Conservation (phyloP, 23 tunicate species). For the Styela plicata region DNA sequence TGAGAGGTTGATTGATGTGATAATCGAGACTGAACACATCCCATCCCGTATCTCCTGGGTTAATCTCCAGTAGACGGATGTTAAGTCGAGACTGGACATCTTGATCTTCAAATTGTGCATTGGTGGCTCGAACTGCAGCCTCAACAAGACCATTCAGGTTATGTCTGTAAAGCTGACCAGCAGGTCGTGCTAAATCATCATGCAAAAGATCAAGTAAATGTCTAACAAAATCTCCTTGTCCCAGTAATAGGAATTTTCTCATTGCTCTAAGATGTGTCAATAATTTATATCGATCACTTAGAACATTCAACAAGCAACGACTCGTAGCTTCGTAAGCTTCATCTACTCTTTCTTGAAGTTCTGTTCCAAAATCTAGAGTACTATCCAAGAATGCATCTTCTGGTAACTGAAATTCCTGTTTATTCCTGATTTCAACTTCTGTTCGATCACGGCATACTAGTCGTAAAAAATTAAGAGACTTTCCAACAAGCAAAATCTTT, state of each 20-base stretch:
- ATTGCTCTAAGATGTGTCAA: conserved; percentile 73
- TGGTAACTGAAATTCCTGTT: conserved; percentile 23
- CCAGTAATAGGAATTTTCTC: conserved; percentile 82
- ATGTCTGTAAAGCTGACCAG: conserved; percentile 67
- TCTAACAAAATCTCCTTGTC: conserved; percentile 96
- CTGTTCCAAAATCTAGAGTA: conserved; percentile 74
- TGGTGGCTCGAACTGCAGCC: conserved; percentile 78
- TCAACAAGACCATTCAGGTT: conserved; percentile 87
- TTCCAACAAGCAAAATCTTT: conserved; percentile 91
- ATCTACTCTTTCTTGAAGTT: conserved; percentile 48
- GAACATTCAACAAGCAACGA: conserved; percentile 56
- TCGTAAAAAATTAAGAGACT: conserved; percentile 88
- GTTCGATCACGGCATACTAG: conserved; percentile 88
- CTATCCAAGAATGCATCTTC: conserved; percentile 30
- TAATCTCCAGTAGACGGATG: conserved; percentile 80
- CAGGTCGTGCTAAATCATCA: conserved; percentile 85
- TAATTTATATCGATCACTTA: conserved; percentile 70
- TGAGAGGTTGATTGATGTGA: conserved; percentile 83
- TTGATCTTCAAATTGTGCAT: conserved; percentile 92
- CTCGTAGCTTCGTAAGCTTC: conserved; percentile 80
- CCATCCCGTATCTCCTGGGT: conserved; percentile 97
- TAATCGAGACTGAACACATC: conserved; percentile 92
- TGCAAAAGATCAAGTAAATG: conserved; percentile 77
- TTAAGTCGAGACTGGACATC: conserved; percentile 85
- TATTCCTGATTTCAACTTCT: conserved; percentile 28